These are phyloP conservation scores for Pygmarrhopalites habei DNA, from an alignment of 1,140 invertebrate species.

Conservation along the genomic window DNA sequence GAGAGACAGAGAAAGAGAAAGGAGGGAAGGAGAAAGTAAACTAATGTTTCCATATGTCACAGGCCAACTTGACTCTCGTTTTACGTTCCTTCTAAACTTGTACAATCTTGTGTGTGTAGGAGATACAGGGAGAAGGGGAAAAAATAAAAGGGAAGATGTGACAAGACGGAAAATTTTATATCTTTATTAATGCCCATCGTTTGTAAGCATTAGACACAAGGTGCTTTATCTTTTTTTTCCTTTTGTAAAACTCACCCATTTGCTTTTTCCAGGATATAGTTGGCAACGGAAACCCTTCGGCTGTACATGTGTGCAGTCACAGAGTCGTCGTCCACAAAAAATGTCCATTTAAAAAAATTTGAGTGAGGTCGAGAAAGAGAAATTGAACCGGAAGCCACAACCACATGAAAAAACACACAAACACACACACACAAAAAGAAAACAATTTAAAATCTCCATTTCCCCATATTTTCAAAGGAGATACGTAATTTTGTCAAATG, in stretches of 20 bases:
- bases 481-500: too few species aligned
- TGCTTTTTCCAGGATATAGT: slow-evolving; percentile 50
- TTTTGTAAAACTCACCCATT: not conserved
- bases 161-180: too few species aligned
- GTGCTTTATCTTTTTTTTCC: not conserved
- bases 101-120: too few species aligned
- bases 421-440: not conserved
- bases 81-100: too few species aligned
- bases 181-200: slow-evolving; percentile 10
- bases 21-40: too few species aligned
- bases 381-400: not conserved
- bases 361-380: not conserved
- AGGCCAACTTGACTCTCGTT: too few species aligned
- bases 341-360: not conserved
- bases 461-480: too few species aligned
- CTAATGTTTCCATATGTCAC: slow-evolving; percentile 5
- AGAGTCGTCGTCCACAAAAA: too few species aligned
- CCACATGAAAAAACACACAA: not conserved
- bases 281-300: slow-evolving; percentile 51
- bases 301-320: slow-evolving; percentile 40
- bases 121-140: not conserved
- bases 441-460: too few species aligned
- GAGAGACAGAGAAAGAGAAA: too few species aligned
- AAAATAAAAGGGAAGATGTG: not conserved
- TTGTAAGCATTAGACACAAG: slow-evolving; percentile 2